Percentiles rank a stretch among this genome's conserved stretches.
Conservation (phyloP, 2,113 vertebrate species). For the Prunella fulvescens region DNA sequence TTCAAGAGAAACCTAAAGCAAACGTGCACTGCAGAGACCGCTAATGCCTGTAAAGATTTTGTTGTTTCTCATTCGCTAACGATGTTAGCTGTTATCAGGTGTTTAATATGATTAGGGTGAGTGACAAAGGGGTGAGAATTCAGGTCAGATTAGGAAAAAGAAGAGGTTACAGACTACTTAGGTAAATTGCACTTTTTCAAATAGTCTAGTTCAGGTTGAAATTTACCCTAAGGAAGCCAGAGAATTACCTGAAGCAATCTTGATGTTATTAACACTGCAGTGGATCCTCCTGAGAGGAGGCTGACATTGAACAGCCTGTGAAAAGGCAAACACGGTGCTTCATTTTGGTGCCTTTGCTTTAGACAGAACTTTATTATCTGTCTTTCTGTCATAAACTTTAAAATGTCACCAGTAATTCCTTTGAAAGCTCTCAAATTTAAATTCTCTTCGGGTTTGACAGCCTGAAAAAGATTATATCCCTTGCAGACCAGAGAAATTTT, state of each 20-base stretch:
- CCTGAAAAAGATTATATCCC: not conserved
- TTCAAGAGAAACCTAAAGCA: not conserved
- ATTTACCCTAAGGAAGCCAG: not conserved
- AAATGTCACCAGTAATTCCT: not conserved
- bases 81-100: conserved; percentile 40
- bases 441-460: not conserved
- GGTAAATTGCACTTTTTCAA: not conserved
- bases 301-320: not conserved
- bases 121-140: conserved; percentile 28
- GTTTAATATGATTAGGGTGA: not conserved
- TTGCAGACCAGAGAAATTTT: not conserved
- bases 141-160: conserved; percentile 4
- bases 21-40: not conserved
- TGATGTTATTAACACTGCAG: not conserved
- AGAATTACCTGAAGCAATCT: not conserved
- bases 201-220: conserved; percentile 8
- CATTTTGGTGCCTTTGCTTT: not conserved
- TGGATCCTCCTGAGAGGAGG: not conserved
- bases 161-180: not conserved
- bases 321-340: not conserved
- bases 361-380: not conserved
- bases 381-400: not conserved
- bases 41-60: not conserved
- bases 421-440: not conserved
- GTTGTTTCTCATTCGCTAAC: not conserved